These are phyloP conservation scores for Lordiphosa clarofinis DNA, from an alignment of 1,140 invertebrate species.

Conservation along the genomic window DNA sequence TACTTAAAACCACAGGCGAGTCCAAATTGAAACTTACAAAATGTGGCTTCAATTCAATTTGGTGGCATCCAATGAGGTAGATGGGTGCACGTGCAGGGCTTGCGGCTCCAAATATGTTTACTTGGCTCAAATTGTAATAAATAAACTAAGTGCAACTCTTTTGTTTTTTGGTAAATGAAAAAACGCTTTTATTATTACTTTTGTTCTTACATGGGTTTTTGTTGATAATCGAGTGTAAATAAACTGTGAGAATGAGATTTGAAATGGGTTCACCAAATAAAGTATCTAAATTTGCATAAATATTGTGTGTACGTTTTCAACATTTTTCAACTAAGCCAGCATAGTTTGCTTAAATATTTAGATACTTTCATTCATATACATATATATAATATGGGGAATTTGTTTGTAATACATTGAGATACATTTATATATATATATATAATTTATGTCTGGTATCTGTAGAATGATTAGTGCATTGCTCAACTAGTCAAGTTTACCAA, in stretches of 20 bases:
- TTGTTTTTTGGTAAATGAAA: constrained; percentile 64
- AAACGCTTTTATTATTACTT: constrained; percentile 54
- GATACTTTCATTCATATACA: constrained; percentile 57
- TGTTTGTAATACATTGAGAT: constrained; percentile 59
- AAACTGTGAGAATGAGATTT: constrained; percentile 62
- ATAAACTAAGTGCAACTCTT: constrained; percentile 53
- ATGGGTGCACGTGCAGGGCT: constrained; percentile 62
- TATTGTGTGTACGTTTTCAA: constrained; percentile 35
- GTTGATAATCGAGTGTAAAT: constrained; percentile 68
- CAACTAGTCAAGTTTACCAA: constrained; percentile 71
- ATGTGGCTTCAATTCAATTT: constrained; percentile 53
- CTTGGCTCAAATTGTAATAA: constrained; percentile 38
- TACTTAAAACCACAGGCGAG: constrained; percentile 3
- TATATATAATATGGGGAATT: constrained; percentile 41
- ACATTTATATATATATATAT: constrained; percentile 35
- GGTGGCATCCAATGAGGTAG: constrained; percentile 61
- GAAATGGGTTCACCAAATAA: constrained; percentile 65
- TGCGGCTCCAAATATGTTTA: constrained; percentile 39
- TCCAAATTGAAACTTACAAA: constrained; percentile 66
- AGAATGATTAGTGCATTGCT: constrained; percentile 71
- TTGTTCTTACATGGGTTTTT: constrained; percentile 64
- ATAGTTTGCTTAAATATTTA: constrained; percentile 65
- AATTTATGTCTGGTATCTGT: constrained; percentile 59
- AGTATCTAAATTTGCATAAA: constrained; percentile 54
- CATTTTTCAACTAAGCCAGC: constrained; percentile 70